phyloP scores from a whole-genome alignment of 1,140 invertebrate species.

The Belonocnema kinseyi region DNA sequence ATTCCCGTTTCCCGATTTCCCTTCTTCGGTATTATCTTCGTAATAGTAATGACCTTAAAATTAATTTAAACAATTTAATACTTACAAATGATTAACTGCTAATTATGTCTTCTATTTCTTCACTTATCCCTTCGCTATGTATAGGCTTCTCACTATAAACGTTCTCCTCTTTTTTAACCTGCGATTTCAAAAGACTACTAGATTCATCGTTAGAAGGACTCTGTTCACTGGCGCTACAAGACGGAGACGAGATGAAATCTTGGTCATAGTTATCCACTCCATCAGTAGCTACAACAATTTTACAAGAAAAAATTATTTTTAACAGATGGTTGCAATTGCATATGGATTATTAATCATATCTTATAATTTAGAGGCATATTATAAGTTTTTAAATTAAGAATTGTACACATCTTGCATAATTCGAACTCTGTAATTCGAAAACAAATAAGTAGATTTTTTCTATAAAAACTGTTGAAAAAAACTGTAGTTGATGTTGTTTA shows the following conservation, averaged over 20 bases:
- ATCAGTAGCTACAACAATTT: conserved; percentile 61
- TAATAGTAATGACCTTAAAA: no score
- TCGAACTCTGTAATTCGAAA: no score
- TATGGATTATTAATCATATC: no score
- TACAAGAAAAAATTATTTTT: conserved; percentile 17
- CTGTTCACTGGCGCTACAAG: conserved; percentile 70
- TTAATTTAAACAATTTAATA: conserved; percentile 40
- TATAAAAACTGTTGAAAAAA: no score
- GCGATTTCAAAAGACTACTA: conserved; percentile 53
- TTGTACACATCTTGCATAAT: no score
- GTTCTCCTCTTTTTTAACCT: conserved; percentile 58
- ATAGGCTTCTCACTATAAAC: conserved; percentile 50
- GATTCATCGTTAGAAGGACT: conserved; percentile 66
- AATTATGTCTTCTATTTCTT: conserved; percentile 70
- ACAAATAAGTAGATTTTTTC: no score
- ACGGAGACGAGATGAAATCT: conserved; percentile 72
- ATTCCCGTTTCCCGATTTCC: no score
- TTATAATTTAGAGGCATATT: no score
- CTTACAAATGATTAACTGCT: conserved; percentile 72
- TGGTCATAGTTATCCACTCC: conserved; percentile 72
- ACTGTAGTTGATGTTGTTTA: no score
- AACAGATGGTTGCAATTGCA: no score
- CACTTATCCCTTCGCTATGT: conserved; percentile 68
- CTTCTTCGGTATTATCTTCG: no score
- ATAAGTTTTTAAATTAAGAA: no score